A percentile compares a stretch with the other conserved stretches of the same genome.
phyloP scores from a whole-genome alignment of 2,113 vertebrate species.

The Pelmatolapia mariae region DNA sequence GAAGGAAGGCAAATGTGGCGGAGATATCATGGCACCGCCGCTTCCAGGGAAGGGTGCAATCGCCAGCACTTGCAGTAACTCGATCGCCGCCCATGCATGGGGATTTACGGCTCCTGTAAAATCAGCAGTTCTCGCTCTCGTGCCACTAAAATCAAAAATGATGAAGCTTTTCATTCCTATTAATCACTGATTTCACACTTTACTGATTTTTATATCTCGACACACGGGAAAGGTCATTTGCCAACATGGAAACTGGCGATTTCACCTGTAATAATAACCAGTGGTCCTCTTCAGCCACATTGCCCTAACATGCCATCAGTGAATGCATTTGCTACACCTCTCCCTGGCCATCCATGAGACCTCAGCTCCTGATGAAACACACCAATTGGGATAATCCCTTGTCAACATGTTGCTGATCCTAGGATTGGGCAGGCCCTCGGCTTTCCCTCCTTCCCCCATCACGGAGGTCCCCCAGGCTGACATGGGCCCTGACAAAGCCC shows the following conservation, averaged over 20 bases:
- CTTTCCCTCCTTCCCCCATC: conserved; percentile 36
- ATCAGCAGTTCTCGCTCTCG: background rate
- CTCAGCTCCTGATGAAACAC: conserved; percentile 63
- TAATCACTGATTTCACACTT: background rate
- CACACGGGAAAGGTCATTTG: background rate
- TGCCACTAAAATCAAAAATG: background rate
- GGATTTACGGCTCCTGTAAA: conserved; percentile 36
- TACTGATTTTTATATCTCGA: background rate
- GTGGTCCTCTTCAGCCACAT: background rate
- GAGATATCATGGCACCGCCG: conserved; percentile 10
- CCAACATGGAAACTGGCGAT: background rate
- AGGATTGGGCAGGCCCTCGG: conserved; percentile 53
- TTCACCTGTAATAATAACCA: background rate
- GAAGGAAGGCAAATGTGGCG: conserved; percentile 20
- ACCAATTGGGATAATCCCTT: conserved; percentile 79
- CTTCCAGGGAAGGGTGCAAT: conserved; percentile 15
- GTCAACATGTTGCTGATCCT: conserved; percentile 75
- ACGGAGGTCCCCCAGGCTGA: conserved; percentile 55
- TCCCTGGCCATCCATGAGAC: conserved; percentile 34
- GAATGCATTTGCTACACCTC: background rate
- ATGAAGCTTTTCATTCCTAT: background rate
- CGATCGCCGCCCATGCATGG: background rate
- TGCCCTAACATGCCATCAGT: background rate
- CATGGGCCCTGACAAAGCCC: conserved; percentile 64
- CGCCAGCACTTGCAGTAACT: conserved; percentile 21